Percentiles rank a stretch among this genome's conserved stretches.
Conservation (phyloP, 2,888 invertebrate genomes). For the Drepana falcataria region DNA sequence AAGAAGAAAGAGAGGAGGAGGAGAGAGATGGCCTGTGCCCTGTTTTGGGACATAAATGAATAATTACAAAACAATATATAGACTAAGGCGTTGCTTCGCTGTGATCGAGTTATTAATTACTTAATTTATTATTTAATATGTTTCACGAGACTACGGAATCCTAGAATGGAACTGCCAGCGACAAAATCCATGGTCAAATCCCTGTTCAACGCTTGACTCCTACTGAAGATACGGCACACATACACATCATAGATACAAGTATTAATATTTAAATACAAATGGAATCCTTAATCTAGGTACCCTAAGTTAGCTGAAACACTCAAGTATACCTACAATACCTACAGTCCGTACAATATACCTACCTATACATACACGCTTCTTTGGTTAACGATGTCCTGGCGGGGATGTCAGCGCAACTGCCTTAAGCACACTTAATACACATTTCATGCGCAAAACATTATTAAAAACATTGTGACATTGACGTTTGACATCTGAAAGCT, state of each 20-base stretch:
- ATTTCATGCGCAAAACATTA: not conserved
- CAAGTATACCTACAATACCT: conserved; percentile 11
- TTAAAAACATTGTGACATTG: not conserved
- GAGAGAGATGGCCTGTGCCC: too few relatives aligned
- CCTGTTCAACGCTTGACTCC: not conserved
- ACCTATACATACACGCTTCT: conserved; percentile 35
- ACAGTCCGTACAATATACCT: conserved; percentile 16
- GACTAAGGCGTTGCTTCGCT: too few relatives aligned
- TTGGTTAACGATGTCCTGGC: conserved; percentile 42
- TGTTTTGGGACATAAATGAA: too few relatives aligned
- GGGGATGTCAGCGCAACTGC: conserved; percentile 36
- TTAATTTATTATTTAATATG: too few relatives aligned
- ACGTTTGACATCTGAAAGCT: not conserved
- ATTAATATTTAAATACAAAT: conserved; percentile 4
- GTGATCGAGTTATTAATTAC: too few relatives aligned
- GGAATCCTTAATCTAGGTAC: conserved; percentile 11
- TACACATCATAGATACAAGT: not conserved
- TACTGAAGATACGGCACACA: not conserved
- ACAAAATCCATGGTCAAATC: too few relatives aligned
- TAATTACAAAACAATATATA: too few relatives aligned
- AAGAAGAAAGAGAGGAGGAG: too few relatives aligned
- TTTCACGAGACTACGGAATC: not conserved
- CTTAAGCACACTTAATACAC: not conserved
- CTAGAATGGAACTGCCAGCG: not conserved
- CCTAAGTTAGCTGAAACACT: conserved; percentile 10